Conservation (phyloP, 64 coral and sea anemone species). For the Actinia tenebrosa region DNA sequence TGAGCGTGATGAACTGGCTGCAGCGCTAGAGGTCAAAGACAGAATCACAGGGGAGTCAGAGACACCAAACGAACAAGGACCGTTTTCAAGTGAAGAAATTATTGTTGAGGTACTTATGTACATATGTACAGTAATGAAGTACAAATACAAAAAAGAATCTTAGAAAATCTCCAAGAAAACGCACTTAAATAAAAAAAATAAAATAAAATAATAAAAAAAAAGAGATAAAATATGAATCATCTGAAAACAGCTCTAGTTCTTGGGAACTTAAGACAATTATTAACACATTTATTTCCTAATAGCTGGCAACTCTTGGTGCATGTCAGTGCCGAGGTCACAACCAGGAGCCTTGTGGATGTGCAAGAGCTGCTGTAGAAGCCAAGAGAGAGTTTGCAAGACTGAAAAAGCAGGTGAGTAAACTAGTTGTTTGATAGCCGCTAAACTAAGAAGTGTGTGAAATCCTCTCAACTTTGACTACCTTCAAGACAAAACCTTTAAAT, state of each 20-base stretch:
- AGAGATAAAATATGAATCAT: too few relatives aligned
- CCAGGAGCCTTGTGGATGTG: slow-evolving; percentile 83
- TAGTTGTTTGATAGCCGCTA: background rate
- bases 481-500: too few relatives aligned
- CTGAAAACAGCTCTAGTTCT: too few relatives aligned
- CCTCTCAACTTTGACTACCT: too few relatives aligned
- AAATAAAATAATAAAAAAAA: too few relatives aligned
- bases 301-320: slow-evolving; percentile 86
- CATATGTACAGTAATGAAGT: too few relatives aligned
- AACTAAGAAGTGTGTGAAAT: background rate
- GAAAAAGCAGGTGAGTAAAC: slow-evolving; percentile 59
- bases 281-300: background rate
- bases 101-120: slow-evolving; percentile 61
- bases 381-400: slow-evolving; percentile 68
- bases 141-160: too few relatives aligned
- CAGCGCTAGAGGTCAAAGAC: slow-evolving; percentile 79
- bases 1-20: slow-evolving; percentile 76
- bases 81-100: slow-evolving; percentile 75
- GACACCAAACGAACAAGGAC: slow-evolving; percentile 58
- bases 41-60: slow-evolving; percentile 71
- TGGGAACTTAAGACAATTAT: background rate
- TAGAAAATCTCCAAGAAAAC: too few relatives aligned
- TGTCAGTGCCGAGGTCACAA: slow-evolving; percentile 86
- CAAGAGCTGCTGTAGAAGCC: slow-evolving; percentile 75
- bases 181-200: background rate